phyloP scores from a whole-genome alignment of 2,888 invertebrate genomes.

The Drosophila emarginata region DNA sequence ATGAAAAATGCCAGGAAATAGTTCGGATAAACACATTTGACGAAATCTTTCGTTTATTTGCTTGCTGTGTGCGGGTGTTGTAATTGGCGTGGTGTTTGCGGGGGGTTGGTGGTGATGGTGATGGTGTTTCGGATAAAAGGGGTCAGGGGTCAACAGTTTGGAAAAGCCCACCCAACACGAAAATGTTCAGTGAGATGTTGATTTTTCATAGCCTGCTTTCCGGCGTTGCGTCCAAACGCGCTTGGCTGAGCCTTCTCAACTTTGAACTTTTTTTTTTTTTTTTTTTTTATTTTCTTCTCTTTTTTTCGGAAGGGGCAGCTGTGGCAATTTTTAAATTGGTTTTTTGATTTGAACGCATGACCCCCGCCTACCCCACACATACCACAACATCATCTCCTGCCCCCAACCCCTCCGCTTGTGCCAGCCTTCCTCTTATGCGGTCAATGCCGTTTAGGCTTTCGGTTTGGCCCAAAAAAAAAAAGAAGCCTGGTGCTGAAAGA shows the following conservation, averaged over 20 bases:
- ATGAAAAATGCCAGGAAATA: slow-evolving; percentile 6
- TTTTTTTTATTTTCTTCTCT: slow-evolving; percentile 35
- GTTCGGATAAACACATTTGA: slow-evolving; percentile 3
- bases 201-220: slow-evolving; percentile 45
- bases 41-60: slow-evolving; percentile 6
- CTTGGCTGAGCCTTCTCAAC: slow-evolving; percentile 58
- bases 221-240: slow-evolving; percentile 41
- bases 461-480: slow-evolving; percentile 58
- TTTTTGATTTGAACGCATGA: slow-evolving; percentile 52
- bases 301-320: slow-evolving; percentile 44
- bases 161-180: not conserved
- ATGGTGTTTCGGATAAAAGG: slow-evolving; percentile 8
- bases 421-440: slow-evolving; percentile 53
- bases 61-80: not conserved
- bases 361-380: not conserved
- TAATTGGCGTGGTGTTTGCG: not conserved
- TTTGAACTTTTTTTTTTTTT: slow-evolving; percentile 52
- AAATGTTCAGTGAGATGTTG: slow-evolving; percentile 23
- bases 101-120: not conserved
- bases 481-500: not conserved
- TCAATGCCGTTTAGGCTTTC: slow-evolving; percentile 70
- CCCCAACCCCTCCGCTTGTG: not conserved
- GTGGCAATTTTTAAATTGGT: slow-evolving; percentile 71
- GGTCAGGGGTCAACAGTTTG: slow-evolving; percentile 10
- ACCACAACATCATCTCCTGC: not conserved